Conservation (phyloP, 2,113 vertebrate species). For the Burhinus oedicnemus region DNA sequence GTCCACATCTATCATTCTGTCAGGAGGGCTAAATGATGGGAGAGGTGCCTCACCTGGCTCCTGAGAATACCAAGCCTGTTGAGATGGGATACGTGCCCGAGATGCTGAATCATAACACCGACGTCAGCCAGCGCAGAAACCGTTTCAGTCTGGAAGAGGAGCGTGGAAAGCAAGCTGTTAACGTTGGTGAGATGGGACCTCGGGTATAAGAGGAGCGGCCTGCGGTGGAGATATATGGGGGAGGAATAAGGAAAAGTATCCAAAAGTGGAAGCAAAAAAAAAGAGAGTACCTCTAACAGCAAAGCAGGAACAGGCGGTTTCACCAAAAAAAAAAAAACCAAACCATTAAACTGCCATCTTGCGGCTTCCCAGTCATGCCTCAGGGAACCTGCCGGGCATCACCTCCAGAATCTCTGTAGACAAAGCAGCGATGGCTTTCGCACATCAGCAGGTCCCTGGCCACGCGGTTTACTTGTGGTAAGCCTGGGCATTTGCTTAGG, state of each 20-base stretch:
- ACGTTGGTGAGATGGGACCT: not conserved
- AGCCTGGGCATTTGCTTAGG: not conserved
- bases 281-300: not conserved
- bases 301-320: not conserved
- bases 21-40: not conserved
- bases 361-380: not conserved
- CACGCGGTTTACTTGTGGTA: rapidly evolving
- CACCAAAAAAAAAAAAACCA: not conserved
- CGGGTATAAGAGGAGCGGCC: not conserved
- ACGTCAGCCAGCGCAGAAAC: not conserved
- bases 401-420: too few relatives aligned
- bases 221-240: rapidly evolving
- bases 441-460: rapidly evolving
- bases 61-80: not conserved
- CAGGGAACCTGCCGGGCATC: not conserved
- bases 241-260: not conserved
- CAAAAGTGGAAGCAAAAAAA: rapidly evolving
- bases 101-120: not conserved
- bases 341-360: not conserved
- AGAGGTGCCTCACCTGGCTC: not conserved
- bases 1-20: not conserved
- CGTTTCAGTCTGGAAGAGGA: not conserved
- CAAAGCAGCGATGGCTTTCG: not conserved
- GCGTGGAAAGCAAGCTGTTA: not conserved
- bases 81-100: not conserved